These are phyloP conservation scores for Xestobium rufovillosum DNA, from an alignment of 2,888 invertebrate species.

Conservation along the genomic window DNA sequence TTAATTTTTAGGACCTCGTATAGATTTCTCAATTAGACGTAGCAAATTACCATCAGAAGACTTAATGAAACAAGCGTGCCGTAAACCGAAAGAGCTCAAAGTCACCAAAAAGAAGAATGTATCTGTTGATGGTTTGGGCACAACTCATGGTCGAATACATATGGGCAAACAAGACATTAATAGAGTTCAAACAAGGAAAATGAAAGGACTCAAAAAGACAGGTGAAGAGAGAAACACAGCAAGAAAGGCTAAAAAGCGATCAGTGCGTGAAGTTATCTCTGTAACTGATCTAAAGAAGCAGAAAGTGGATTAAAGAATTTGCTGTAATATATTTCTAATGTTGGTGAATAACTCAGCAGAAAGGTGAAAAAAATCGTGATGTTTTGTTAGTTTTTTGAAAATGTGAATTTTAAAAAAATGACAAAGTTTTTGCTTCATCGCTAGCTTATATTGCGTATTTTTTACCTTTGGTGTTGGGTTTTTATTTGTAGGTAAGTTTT, in stretches of 20 bases:
- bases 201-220: constrained; percentile 79
- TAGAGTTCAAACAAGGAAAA: constrained; percentile 81
- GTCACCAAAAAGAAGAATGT: constrained; percentile 86
- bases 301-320: too few species aligned
- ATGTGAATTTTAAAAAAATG: too few species aligned
- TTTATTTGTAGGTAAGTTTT: too few species aligned
- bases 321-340: too few species aligned
- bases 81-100: constrained; percentile 70
- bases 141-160: constrained; percentile 85
- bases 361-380: too few species aligned
- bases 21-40: constrained; percentile 79
- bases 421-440: too few species aligned
- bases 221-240: constrained; percentile 58
- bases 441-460: too few species aligned
- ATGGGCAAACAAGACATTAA: constrained; percentile 82
- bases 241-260: constrained; percentile 35
- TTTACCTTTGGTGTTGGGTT: too few species aligned
- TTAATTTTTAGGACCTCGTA: constrained; percentile 85
- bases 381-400: too few species aligned
- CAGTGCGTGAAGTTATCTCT: too few species aligned
- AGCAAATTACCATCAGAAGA: constrained; percentile 85
- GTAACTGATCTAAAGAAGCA: too few species aligned
- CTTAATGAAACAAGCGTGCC: constrained; percentile 75
- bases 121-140: constrained; percentile 77
- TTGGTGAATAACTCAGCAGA: too few species aligned